phyloP scores from a whole-genome alignment of 2,113 vertebrate species.

The Psittacula cyanocephala region DNA sequence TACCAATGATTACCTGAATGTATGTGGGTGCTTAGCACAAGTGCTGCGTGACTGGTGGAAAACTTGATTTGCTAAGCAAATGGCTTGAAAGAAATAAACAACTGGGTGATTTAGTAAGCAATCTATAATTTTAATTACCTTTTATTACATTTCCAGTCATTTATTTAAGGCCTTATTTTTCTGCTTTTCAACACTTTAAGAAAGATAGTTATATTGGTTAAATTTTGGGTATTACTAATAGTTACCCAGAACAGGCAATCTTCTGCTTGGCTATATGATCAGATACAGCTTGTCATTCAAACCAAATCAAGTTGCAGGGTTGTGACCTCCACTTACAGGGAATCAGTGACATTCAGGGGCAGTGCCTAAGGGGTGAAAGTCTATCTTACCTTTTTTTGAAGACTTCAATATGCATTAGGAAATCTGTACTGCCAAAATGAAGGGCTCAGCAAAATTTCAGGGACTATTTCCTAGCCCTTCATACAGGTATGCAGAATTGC shows the following conservation, averaged over 20 bases:
- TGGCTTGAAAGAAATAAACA: conserved; percentile 71
- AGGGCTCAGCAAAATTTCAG: not conserved
- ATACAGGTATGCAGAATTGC: not conserved
- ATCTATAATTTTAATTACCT: conserved; percentile 21
- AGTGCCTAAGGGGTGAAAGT: not conserved
- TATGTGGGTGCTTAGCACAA: conserved; percentile 49
- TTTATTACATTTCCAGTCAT: not conserved
- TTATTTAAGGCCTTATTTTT: not conserved
- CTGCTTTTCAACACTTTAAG: not conserved
- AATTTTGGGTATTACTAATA: not conserved
- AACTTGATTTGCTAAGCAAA: conserved; percentile 71
- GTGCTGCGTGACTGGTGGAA: conserved; percentile 53
- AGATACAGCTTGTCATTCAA: not conserved
- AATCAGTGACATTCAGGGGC: not conserved
- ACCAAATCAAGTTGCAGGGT: not conserved
- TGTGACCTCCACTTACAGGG: not conserved
- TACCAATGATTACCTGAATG: conserved; percentile 52
- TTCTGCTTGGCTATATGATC: not conserved
- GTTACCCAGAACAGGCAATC: not conserved
- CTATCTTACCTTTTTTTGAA: not conserved
- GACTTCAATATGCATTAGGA: not conserved
- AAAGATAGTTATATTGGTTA: not conserved
- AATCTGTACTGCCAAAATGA: not conserved
- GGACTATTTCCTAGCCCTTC: not conserved
- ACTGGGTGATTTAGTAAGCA: not conserved